These are phyloP conservation scores for Diadromus collaris DNA, from an alignment of 2,888 invertebrate species.

Conservation along the genomic window DNA sequence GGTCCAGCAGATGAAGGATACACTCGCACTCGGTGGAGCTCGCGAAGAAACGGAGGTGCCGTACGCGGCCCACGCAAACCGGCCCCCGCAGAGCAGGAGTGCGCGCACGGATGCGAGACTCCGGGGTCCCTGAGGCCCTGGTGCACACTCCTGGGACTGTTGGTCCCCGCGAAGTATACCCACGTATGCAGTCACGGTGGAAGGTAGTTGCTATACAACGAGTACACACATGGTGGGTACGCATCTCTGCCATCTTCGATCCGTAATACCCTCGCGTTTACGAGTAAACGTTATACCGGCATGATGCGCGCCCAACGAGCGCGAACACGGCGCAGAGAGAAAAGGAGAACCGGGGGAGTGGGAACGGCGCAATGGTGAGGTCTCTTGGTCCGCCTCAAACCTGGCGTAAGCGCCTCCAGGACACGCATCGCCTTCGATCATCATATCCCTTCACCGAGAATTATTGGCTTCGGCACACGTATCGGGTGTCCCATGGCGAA, in stretches of 20 bases:
- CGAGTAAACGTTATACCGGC: conserved; percentile 67
- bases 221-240: conserved; percentile 38
- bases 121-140: conserved; percentile 61
- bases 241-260: conserved; percentile 71
- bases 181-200: neutral
- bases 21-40: conserved; percentile 55
- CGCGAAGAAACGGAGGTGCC: conserved; percentile 72
- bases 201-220: conserved; percentile 22
- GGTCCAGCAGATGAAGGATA: conserved; percentile 60
- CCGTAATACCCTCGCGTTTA: conserved; percentile 73
- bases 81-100: conserved; percentile 65
- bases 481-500: conserved; percentile 61
- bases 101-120: conserved; percentile 53
- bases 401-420: conserved; percentile 66
- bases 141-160: conserved; percentile 51
- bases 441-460: conserved; percentile 73
- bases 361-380: conserved; percentile 36
- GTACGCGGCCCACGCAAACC: conserved; percentile 74
- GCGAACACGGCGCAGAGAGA: conserved; percentile 9
- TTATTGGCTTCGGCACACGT: conserved; percentile 70
- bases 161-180: conserved; percentile 5
- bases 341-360: conserved; percentile 35
- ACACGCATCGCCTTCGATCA: conserved; percentile 74
- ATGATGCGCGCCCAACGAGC: conserved; percentile 25
- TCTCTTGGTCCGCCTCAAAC: conserved; percentile 59